Percentiles rank a stretch among this genome's conserved stretches.
phyloP scores from a whole-genome alignment of 2,797 vertebrate genomes.

The Valencia hispanica region DNA sequence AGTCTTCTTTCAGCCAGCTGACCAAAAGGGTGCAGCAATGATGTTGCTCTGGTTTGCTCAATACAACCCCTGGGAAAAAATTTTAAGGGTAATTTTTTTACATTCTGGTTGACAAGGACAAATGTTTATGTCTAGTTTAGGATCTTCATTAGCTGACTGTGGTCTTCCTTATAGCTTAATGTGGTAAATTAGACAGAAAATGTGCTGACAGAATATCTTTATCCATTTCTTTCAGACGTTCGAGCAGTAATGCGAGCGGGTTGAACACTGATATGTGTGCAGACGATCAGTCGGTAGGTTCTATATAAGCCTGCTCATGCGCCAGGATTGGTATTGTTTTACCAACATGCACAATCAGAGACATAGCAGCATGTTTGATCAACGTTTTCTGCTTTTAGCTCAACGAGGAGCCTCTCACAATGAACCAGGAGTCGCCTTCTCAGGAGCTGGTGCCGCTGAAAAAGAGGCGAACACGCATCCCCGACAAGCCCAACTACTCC shows the following conservation, averaged over 20 bases:
- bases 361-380: not conserved
- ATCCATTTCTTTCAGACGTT: conserved; percentile 82
- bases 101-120: not conserved
- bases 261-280: conserved; percentile 94
- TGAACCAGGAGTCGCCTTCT: conserved; percentile 82
- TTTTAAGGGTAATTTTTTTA: not conserved
- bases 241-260: conserved; percentile 93
- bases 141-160: not conserved
- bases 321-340: not conserved
- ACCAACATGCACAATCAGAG: not conserved
- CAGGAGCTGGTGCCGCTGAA: conserved; percentile 84
- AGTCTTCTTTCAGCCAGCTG: not conserved
- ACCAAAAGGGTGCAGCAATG: not conserved
- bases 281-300: conserved; percentile 91
- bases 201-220: not conserved
- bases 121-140: not conserved
- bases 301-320: not conserved
- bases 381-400: conserved; percentile 53
- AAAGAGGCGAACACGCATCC: conserved; percentile 88
- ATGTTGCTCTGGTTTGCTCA: not conserved
- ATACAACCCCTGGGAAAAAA: not conserved
- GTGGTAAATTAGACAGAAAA: not conserved
- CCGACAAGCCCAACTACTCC: conserved; percentile 96
- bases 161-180: not conserved
- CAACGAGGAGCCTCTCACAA: conserved; percentile 79